Conservation (phyloP, 2,797 vertebrate genomes). For the Syngnathus rostellatus region DNA sequence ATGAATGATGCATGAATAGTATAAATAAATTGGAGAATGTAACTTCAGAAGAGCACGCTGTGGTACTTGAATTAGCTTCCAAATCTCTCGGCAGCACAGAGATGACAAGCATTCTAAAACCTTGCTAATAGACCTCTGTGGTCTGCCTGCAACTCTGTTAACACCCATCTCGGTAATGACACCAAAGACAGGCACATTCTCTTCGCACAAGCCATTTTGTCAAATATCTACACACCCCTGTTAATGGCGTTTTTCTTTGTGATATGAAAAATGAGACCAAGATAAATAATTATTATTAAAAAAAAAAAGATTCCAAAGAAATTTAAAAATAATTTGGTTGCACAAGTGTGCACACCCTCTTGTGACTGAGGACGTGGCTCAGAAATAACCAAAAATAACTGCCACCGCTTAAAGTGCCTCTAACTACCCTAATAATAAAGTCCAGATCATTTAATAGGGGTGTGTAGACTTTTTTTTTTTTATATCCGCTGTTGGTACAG, state of each 20-base stretch:
- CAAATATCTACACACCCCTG: background rate
- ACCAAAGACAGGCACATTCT: background rate
- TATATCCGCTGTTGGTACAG: constrained; percentile 3
- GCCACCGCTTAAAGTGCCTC: no score
- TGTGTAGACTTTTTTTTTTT: background rate
- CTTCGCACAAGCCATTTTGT: constrained; percentile 17
- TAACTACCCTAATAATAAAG: no score
- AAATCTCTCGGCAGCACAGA: background rate
- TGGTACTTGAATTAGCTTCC: background rate
- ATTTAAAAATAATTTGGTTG: background rate
- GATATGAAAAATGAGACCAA: background rate
- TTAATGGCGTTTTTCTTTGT: background rate
- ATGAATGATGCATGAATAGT: background rate
- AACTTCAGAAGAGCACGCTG: background rate
- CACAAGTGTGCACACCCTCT: no score
- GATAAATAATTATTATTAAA: background rate
- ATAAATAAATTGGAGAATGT: background rate
- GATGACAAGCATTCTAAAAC: background rate
- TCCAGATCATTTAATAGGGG: background rate
- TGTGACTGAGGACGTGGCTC: no score
- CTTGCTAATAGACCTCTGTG: background rate
- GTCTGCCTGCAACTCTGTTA: constrained; percentile 23
- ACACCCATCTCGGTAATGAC: background rate
- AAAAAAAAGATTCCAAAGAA: no score
- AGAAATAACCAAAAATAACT: no score